Evolutionary conservation across 2,113 vertebrate species (phyloP).

Genomic region (Xiphophorus maculatus): DNA sequence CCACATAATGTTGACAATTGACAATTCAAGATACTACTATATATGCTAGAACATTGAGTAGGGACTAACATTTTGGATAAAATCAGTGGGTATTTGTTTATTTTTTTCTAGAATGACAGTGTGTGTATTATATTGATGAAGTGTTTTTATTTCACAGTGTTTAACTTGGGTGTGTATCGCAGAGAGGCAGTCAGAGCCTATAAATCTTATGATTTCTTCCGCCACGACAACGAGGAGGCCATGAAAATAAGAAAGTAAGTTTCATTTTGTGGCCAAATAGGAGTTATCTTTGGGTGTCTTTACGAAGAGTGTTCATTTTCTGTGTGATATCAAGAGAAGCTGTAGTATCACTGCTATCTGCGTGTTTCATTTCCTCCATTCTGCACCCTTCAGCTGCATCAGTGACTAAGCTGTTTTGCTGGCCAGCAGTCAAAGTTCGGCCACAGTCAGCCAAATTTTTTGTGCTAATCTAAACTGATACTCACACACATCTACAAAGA

Average conservation of each 20-base stretch:
- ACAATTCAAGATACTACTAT: too few species aligned
- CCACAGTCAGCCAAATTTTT: neutral
- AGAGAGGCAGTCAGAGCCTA: slow-evolving; percentile 92
- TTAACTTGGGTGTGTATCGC: slow-evolving; percentile 96
- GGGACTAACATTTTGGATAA: neutral
- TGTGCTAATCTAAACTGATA: neutral
- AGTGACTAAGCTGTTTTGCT: slow-evolving; percentile 61
- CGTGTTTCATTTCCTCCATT: slow-evolving; percentile 10
- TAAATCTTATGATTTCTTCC: slow-evolving; percentile 97
- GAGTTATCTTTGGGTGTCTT: neutral
- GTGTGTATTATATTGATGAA: neutral
- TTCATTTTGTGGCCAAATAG: neutral
- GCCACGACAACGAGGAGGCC: slow-evolving; percentile 95
- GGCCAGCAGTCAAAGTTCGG: slow-evolving; percentile 8
- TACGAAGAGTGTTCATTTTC: neutral
- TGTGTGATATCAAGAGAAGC: neutral
- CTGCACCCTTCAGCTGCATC: slow-evolving; percentile 44
- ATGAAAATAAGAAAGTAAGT: slow-evolving; percentile 97
- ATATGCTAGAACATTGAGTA: neutral
- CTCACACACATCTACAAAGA: neutral
- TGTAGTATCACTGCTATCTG: neutral
- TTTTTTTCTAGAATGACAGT: neutral
- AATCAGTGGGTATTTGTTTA: neutral
- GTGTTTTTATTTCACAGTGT: slow-evolving; percentile 82
- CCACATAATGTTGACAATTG: too few species aligned